Percentiles rank a stretch among this genome's conserved stretches.
phyloP scores from a whole-genome alignment of 2,888 invertebrate species.

The Lasioglossum vierecki region DNA sequence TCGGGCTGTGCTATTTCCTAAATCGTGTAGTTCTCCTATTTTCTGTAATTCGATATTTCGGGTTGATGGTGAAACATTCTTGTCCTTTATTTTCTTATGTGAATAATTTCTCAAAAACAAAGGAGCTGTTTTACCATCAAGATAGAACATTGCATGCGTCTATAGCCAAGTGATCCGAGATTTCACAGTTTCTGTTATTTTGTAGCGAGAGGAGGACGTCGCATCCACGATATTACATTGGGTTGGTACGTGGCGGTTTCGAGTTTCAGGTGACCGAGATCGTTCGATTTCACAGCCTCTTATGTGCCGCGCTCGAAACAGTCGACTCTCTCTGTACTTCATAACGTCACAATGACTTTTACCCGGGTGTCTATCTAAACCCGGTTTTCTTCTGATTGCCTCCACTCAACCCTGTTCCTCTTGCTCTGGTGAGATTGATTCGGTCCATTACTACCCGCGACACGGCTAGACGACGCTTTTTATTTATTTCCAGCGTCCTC shows the following conservation, averaged over 20 bases:
- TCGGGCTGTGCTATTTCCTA: too few relatives aligned
- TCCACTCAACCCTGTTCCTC: slow-evolving; percentile 47
- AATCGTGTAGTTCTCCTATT: too few relatives aligned
- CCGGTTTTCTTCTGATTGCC: slow-evolving; percentile 61
- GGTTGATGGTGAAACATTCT: not conserved
- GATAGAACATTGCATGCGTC: not conserved
- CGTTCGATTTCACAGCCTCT: slow-evolving; percentile 11
- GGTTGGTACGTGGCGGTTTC: not conserved
- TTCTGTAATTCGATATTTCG: not conserved
- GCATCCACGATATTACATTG: not conserved
- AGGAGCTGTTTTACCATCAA: not conserved
- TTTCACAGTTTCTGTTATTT: not conserved
- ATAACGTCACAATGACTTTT: slow-evolving; percentile 55
- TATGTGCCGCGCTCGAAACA: slow-evolving; percentile 3
- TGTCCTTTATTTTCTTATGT: not conserved
- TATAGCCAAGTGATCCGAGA: not conserved
- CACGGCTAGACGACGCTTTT: slow-evolving; percentile 52
- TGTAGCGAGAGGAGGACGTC: not conserved
- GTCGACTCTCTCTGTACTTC: slow-evolving; percentile 33
- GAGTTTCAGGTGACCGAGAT: not conserved
- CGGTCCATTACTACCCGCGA: slow-evolving; percentile 64
- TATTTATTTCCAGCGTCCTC: slow-evolving; percentile 59
- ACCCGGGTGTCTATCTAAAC: slow-evolving; percentile 62
- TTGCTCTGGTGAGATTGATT: slow-evolving; percentile 63
- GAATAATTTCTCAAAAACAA: not conserved